Evolutionary conservation across 1,140 invertebrate species (phyloP).

Genomic region (Samia ricini): DNA sequence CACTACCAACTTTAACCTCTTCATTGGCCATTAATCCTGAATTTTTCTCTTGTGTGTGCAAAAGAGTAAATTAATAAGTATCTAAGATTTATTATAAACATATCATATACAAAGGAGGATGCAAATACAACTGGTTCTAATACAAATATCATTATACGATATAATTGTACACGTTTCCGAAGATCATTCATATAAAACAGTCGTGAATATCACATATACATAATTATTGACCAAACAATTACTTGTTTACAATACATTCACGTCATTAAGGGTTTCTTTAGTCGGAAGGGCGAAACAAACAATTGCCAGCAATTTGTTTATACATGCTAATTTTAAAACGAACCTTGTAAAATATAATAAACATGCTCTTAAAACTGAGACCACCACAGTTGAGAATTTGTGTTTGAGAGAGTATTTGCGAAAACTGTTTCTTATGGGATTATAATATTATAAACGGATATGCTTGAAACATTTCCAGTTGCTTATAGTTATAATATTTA

Average conservation of each 20-base stretch:
- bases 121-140: not conserved
- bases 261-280: slow-evolving; percentile 18
- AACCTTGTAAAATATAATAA: slow-evolving; percentile 65
- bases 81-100: not conserved
- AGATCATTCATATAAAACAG: not conserved
- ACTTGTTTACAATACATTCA: slow-evolving; percentile 2
- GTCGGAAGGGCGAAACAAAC: slow-evolving; percentile 31
- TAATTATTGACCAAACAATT: not conserved
- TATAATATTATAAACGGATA: slow-evolving; percentile 9
- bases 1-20: no score
- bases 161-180: not conserved
- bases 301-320: slow-evolving; percentile 60
- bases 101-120: not conserved
- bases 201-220: not conserved
- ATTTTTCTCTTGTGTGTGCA: no score
- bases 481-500: slow-evolving; percentile 1
- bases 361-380: slow-evolving; percentile 55
- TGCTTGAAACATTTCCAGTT: slow-evolving; percentile 2
- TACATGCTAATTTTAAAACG: slow-evolving; percentile 71
- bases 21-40: no score
- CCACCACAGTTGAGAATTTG: slow-evolving; percentile 49
- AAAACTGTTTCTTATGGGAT: slow-evolving; percentile 20
- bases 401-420: slow-evolving; percentile 33
- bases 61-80: no score
- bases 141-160: no score